phyloP scores from a whole-genome alignment of 1,140 invertebrate genomes.

The Drosophila rhopaloa region DNA sequence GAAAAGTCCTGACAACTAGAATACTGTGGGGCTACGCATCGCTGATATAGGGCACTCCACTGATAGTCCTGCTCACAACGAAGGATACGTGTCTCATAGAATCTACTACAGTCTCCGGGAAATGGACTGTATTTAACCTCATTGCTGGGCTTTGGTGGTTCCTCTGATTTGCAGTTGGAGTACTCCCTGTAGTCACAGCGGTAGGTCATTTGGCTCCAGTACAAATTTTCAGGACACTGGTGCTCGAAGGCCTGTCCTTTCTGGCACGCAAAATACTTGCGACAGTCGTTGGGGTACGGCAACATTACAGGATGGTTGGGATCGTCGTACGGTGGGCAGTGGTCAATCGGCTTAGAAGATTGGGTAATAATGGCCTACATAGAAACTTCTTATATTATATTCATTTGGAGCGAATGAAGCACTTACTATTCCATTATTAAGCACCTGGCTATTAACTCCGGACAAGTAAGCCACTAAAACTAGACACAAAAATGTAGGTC shows the following conservation, averaged over 20 bases:
- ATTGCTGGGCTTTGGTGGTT: background rate
- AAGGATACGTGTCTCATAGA: conserved; percentile 21
- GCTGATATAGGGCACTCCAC: conserved; percentile 25
- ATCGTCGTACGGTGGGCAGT: conserved; percentile 59
- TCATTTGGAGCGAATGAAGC: background rate
- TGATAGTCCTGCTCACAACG: conserved; percentile 33
- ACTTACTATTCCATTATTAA: background rate
- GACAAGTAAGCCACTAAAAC: conserved; percentile 7
- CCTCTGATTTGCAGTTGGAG: conserved; percentile 25
- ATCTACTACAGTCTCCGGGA: conserved; percentile 52
- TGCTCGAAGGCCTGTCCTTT: conserved; percentile 14
- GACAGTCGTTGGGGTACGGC: conserved; percentile 50
- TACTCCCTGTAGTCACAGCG: conserved; percentile 56
- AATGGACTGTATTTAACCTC: conserved; percentile 26
- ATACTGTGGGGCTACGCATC: conserved; percentile 33
- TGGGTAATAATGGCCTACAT: background rate
- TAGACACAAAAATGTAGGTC: background rate
- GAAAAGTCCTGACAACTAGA: background rate
- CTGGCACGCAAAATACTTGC: conserved; percentile 54
- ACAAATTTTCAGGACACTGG: conserved; percentile 57
- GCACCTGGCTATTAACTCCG: background rate
- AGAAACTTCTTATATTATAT: background rate
- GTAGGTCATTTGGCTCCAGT: conserved; percentile 57
- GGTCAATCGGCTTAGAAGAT: background rate
- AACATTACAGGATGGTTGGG: conserved; percentile 46